A percentile compares a stretch with the other conserved stretches of the same genome.
These are phyloP conservation scores for Tauraco erythrolophus DNA, from an alignment of 2,113 vertebrate genomes.

Conservation along the genomic window DNA sequence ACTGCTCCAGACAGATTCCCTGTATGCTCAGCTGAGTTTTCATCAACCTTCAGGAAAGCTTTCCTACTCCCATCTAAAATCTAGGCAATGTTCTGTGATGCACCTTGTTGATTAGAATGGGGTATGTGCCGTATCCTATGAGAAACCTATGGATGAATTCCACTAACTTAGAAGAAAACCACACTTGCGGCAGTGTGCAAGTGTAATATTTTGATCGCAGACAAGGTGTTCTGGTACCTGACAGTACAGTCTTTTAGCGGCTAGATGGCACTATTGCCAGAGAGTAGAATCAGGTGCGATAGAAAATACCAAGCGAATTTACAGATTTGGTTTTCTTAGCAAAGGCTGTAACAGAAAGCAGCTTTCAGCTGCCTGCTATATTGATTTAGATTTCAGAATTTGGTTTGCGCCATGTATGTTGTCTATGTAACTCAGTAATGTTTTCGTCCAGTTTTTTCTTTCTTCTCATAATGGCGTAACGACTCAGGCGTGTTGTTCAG, in stretches of 20 bases:
- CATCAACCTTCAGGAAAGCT: background rate
- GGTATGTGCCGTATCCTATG: fast-evolving
- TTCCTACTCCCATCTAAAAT: background rate
- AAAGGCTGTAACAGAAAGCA: background rate
- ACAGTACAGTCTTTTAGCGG: constrained; percentile 60
- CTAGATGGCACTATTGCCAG: constrained; percentile 75
- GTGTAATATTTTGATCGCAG: background rate
- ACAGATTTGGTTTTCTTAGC: background rate
- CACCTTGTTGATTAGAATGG: background rate
- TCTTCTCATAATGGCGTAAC: background rate
- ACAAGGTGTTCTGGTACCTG: background rate
- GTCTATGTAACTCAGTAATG: background rate
- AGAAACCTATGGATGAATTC: background rate
- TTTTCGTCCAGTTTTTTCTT: background rate
- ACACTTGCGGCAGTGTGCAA: background rate
- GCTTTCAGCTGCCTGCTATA: background rate
- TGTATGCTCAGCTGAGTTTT: background rate
- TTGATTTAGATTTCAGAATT: background rate
- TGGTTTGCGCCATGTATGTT: background rate
- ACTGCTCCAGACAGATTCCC: background rate
- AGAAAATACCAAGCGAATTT: background rate
- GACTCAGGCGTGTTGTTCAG: background rate
- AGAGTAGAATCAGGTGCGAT: background rate
- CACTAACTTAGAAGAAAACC: background rate
- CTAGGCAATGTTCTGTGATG: background rate